Conservation (phyloP, 2,113 vertebrate species). For the Dipodomys stephensi region DNA sequence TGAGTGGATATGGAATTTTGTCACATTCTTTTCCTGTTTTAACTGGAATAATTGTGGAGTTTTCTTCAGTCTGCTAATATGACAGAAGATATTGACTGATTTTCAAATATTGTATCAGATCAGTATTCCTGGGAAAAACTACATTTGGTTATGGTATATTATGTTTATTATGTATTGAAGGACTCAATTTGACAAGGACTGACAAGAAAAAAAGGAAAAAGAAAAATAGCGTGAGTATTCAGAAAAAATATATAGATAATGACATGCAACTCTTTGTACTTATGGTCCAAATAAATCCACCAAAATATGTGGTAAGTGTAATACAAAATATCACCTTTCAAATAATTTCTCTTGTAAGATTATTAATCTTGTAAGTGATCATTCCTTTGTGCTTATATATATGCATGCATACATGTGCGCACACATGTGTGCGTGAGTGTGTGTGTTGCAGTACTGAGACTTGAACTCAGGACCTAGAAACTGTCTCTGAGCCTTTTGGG, state of each 20-base stretch:
- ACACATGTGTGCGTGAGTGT: too few relatives aligned
- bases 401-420: too few relatives aligned
- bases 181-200: background rate
- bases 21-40: slow-evolving; percentile 3
- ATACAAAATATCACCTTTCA: background rate
- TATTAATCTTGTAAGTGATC: background rate
- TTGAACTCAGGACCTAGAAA: too few relatives aligned
- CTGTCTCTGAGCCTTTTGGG: too few relatives aligned
- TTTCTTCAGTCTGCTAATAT: background rate
- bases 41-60: background rate
- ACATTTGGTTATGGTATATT: background rate
- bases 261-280: background rate
- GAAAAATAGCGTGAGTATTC: background rate
- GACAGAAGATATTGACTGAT: background rate
- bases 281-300: background rate
- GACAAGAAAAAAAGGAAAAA: too few relatives aligned
- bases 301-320: background rate
- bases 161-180: background rate
- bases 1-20: background rate
- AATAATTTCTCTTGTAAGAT: background rate
- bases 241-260: background rate
- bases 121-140: background rate
- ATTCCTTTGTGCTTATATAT: too few relatives aligned
- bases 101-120: slow-evolving; percentile 41
- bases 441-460: too few relatives aligned